Conservation (phyloP, 1,140 invertebrate species). For the Brachionus plicatilis region DNA sequence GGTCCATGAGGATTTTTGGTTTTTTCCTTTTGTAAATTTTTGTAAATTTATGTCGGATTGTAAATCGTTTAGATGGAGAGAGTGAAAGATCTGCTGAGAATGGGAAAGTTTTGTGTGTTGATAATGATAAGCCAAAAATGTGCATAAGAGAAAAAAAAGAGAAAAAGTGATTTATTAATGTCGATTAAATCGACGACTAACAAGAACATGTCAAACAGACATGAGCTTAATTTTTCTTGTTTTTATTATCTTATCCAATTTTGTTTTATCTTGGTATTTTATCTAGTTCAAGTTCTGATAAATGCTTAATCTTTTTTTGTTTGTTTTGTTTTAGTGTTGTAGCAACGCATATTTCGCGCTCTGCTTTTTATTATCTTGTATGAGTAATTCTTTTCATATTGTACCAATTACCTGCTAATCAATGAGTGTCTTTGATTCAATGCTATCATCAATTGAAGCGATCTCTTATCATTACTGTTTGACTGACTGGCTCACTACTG, state of each 20-base stretch:
- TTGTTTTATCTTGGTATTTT: constrained; percentile 19
- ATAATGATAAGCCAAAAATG: not conserved
- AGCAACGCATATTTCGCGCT: not conserved
- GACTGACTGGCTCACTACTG: not conserved
- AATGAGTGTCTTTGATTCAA: not conserved
- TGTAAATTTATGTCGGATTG: not conserved
- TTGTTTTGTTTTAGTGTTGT: not conserved
- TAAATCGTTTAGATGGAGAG: not conserved
- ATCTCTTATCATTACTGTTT: not conserved
- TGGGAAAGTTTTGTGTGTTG: not conserved
- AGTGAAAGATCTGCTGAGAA: not conserved
- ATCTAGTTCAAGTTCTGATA: constrained; percentile 29
- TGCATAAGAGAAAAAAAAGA: not conserved
- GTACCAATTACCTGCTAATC: constrained; percentile 13
- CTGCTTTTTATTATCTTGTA: not conserved
- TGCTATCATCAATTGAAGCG: not conserved
- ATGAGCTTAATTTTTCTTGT: not conserved
- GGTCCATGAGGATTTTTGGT: not conserved
- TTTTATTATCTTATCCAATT: not conserved
- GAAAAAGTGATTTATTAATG: not conserved
- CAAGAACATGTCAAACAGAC: not conserved
- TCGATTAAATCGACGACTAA: not conserved
- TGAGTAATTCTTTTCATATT: not conserved
- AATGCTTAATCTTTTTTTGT: not conserved
- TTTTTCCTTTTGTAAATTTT: not conserved